Evolutionary conservation across 2,888 invertebrate species (phyloP).

Genomic region (Dolichomitus sp.): DNA sequence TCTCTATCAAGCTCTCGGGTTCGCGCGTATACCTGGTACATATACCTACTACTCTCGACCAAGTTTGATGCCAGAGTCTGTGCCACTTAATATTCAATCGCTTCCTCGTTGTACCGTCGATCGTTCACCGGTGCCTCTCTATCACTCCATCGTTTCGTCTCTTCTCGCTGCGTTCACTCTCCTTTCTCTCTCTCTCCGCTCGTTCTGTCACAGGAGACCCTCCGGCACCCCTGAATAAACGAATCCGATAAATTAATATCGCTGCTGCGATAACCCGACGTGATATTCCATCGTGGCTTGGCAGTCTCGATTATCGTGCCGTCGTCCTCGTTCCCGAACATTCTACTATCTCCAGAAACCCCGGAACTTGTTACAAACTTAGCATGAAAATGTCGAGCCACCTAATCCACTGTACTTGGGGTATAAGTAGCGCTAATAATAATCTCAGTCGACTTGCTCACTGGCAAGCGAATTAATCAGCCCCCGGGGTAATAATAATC

Average conservation of each 20-base stretch:
- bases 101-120: slow-evolving; percentile 64
- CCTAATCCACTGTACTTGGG: slow-evolving; percentile 1
- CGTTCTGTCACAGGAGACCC: slow-evolving; percentile 18
- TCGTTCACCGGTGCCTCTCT: slow-evolving; percentile 51
- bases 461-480: slow-evolving; percentile 8
- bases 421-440: slow-evolving; percentile 2
- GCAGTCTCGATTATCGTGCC: slow-evolving; percentile 51
- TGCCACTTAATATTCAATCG: slow-evolving; percentile 80
- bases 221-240: slow-evolving; percentile 69
- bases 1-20: slow-evolving; percentile 52
- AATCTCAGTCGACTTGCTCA: slow-evolving; percentile 23
- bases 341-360: slow-evolving; percentile 5
- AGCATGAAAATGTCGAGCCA: slow-evolving; percentile 4
- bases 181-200: slow-evolving; percentile 5
- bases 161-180: slow-evolving; percentile 29
- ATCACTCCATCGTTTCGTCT: slow-evolving; percentile 47
- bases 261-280: slow-evolving; percentile 61
- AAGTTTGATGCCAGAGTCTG: slow-evolving; percentile 63
- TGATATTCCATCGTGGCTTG: slow-evolving; percentile 58
- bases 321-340: slow-evolving; percentile 5
- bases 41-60: slow-evolving; percentile 38
- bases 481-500: slow-evolving; percentile 15
- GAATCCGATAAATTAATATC: slow-evolving; percentile 76
- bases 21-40: slow-evolving; percentile 19
- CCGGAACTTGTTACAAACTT: slow-evolving; percentile 31